Percentiles rank a stretch among this genome's conserved stretches.
Conservation (phyloP, 1,140 invertebrate genomes). For the Drosophila murphyi region DNA sequence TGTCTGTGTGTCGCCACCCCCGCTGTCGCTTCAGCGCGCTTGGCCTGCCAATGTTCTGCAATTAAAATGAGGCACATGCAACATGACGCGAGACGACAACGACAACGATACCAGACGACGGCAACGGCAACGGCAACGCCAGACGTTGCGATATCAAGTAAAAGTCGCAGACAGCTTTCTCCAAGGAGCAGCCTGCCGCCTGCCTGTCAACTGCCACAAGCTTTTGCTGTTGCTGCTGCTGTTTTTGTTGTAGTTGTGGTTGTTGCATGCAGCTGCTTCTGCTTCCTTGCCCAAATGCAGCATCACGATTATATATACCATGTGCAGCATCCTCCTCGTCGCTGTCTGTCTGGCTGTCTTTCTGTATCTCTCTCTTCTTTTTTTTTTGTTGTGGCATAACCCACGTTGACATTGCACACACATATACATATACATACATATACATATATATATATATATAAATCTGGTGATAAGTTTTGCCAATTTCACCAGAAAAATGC, state of each 20-base stretch:
- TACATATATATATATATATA: conserved; percentile 9
- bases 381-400: conserved; percentile 64
- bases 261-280: not conserved
- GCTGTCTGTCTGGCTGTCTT: conserved; percentile 10
- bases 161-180: conserved; percentile 27
- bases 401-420: conserved; percentile 69
- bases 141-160: conserved; percentile 9
- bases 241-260: not conserved
- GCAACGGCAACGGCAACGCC: not conserved
- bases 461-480: conserved; percentile 8
- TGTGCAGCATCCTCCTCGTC: conserved; percentile 58
- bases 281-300: conserved; percentile 28
- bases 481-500: conserved; percentile 75
- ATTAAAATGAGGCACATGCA: conserved; percentile 77
- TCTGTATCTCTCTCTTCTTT: not conserved
- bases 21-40: not conserved
- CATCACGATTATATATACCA: conserved; percentile 58
- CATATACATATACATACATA: not conserved
- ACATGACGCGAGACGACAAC: conserved; percentile 34
- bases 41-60: conserved; percentile 67
- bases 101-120: not conserved
- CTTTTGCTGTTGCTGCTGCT: not conserved
- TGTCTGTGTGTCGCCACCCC: not conserved
- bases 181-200: conserved; percentile 13
- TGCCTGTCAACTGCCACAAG: not conserved